Evolutionary conservation across 2,888 invertebrate species (phyloP).

Genomic region (Clitarchus hookeri): DNA sequence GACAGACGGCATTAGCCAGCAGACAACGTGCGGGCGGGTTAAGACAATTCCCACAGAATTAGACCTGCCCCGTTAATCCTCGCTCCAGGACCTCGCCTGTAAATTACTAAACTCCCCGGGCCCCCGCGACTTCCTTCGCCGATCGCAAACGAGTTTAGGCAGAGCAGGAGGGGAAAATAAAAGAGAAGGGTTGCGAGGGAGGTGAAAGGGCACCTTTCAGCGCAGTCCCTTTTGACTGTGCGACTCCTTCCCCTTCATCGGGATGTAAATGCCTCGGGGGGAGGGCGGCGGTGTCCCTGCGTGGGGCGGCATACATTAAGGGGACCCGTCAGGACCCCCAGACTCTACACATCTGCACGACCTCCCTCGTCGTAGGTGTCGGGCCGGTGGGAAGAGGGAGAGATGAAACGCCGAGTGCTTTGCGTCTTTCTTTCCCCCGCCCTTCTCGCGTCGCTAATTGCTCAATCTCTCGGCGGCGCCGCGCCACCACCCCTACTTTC

Average conservation of each 20-base stretch:
- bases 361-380: not conserved
- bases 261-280: not conserved
- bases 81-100: not conserved
- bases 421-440: not conserved
- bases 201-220: not conserved
- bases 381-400: not conserved
- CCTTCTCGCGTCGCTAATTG: not conserved
- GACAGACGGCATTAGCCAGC: not conserved
- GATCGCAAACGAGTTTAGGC: not conserved
- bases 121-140: not conserved
- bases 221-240: not conserved
- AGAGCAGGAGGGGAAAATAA: not conserved
- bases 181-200: not conserved
- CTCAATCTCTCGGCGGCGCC: not conserved
- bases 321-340: not conserved
- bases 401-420: not conserved
- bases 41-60: not conserved
- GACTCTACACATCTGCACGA: not conserved
- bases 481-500: not conserved
- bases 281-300: not conserved
- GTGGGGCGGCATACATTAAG: constrained; percentile 9
- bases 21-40: not conserved
- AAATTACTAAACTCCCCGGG: not conserved
- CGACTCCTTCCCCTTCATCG: not conserved
- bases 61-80: not conserved